Evolutionary conservation across 30 jellyfish, hydroid and myxozoan genomes (phyloP), one percentile per base, ranked within the genome.

Genomic region (Turritopsis rubra): DNA sequence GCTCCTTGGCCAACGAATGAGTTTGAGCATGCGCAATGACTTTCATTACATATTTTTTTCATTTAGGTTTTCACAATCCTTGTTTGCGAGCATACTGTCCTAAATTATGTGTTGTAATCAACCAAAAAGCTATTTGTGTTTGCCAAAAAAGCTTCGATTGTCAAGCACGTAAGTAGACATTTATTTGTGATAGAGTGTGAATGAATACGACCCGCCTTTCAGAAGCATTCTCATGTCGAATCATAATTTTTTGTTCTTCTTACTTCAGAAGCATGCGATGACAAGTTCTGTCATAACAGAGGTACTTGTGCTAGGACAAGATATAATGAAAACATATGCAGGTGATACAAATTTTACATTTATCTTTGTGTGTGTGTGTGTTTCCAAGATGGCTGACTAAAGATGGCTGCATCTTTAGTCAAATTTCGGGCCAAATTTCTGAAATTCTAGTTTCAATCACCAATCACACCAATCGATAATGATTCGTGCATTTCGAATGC

Each of bases 31-130:
- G 24, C 28, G 20, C 29, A 18, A 25, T 1, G 19, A 18, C 80
- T 19, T 23, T 25, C 24, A 19, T 23, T 71, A 28, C 19, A 71
- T 18, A 71, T 16, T 71, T 71, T 71, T 17, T 20, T 0, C 52
- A 19, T 22, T 8, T 20, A 23, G 79, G 29, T 54, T 54, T 23
- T 22, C 81, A 29, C 41, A 1, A 29, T 79, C 85, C 93, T 20
- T 85, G 93, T 85, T 52, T 41, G 17, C 90, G 29, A 65, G 52
- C 72, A 29, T 72, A 75, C 26, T 85, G 93, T 54, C 27, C n/a
- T 21, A 53, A 85, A 68, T 68, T 85, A 18, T 85, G 93, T 73
- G 95, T 86, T 52, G 91, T 85, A 28, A 65, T 66, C 79, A 31
- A 86, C 18, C 28, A 54, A 28, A 81, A 71, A 26, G 89, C 88